Conservation (phyloP, 2,113 vertebrate species). For the Eurystomus gularis region DNA sequence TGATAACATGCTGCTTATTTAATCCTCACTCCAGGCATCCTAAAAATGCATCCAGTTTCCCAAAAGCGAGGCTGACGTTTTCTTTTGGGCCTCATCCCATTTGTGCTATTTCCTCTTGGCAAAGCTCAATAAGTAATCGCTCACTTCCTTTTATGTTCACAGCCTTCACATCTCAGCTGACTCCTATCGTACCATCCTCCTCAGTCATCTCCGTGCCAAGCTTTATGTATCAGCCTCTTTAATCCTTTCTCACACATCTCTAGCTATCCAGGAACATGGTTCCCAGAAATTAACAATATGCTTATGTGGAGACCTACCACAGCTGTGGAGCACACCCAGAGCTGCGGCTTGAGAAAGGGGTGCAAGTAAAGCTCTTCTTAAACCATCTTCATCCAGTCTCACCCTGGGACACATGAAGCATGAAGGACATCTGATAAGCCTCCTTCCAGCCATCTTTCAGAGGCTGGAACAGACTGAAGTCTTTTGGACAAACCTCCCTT, state of each 20-base stretch:
- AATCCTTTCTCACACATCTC: neutral
- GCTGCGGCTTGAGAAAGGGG: neutral
- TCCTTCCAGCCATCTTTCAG: neutral
- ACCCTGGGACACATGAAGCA: neutral
- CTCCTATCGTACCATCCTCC: neutral
- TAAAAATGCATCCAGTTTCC: constrained; percentile 3
- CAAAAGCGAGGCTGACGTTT: neutral
- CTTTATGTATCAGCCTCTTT: neutral
- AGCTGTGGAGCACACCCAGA: neutral
- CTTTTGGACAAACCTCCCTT: neutral
- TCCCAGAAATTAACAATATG: neutral
- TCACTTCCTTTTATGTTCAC: neutral
- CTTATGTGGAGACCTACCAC: neutral
- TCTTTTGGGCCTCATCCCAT: neutral
- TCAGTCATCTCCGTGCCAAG: neutral
- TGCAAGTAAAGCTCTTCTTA: neutral
- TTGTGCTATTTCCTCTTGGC: neutral
- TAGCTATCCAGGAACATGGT: neutral
- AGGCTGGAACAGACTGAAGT: neutral
- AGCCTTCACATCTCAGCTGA: neutral
- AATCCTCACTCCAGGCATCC: neutral
- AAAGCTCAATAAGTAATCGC: neutral
- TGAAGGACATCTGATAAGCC: neutral
- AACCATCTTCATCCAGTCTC: neutral
- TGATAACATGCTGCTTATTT: neutral